phyloP scores from a whole-genome alignment of 2,113 vertebrate genomes.

The Origma solitaria region DNA sequence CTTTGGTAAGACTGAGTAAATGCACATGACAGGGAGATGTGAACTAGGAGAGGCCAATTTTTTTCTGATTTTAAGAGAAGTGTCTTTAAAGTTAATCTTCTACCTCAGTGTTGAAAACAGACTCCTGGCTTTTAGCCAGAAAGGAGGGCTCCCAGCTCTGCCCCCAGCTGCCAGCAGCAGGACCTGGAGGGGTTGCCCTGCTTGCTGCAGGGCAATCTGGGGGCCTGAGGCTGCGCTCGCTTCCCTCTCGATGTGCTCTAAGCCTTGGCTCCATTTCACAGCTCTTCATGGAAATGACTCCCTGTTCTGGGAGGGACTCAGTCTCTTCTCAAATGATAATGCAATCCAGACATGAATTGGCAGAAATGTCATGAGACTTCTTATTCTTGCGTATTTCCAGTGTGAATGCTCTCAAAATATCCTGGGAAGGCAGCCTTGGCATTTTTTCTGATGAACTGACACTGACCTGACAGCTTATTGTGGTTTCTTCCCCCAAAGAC shows the following conservation, averaged over 20 bases:
- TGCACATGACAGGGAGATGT: background rate
- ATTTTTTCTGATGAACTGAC: constrained; percentile 56
- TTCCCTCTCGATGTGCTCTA: accelerated
- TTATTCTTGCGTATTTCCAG: constrained; percentile 46
- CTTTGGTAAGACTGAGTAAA: background rate
- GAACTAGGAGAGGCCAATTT: background rate
- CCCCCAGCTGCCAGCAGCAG: background rate
- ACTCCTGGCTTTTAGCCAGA: accelerated
- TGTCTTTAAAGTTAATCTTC: background rate
- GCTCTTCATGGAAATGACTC: constrained; percentile 36
- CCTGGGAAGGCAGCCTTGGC: constrained; percentile 52
- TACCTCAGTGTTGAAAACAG: background rate
- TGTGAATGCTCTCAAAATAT: constrained; percentile 37
- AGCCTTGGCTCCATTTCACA: background rate
- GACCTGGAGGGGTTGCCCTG: background rate
- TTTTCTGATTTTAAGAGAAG: background rate
- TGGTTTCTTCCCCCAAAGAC: constrained; percentile 16
- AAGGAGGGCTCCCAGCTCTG: background rate
- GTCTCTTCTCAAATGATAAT: constrained; percentile 44
- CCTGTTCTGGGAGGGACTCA: background rate
- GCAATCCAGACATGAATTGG: constrained; percentile 54
- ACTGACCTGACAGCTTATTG: constrained; percentile 50
- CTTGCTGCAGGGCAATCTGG: background rate
- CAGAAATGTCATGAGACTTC: constrained; percentile 58
- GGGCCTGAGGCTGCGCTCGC: accelerated